Conservation (phyloP, 2,113 vertebrate species). For the Chrysochloris asiatica region DNA sequence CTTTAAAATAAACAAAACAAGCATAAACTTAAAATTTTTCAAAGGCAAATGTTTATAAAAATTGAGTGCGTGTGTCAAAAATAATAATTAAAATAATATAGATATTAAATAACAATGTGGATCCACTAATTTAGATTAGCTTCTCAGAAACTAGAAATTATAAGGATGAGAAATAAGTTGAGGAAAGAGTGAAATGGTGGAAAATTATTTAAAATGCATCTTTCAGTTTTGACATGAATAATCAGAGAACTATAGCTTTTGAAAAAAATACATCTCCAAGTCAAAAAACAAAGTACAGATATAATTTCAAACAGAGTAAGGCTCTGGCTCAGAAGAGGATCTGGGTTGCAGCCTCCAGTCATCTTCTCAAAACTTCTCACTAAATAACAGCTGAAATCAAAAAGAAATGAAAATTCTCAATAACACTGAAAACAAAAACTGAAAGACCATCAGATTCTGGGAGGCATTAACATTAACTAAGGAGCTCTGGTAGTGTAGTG, state of each 20-base stretch:
- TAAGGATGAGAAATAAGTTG: neutral
- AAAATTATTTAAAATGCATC: neutral
- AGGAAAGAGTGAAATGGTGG: neutral
- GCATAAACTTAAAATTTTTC: neutral
- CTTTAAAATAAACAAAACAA: neutral
- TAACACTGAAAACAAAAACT: neutral
- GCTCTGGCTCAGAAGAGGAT: conserved; percentile 14
- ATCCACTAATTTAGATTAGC: neutral
- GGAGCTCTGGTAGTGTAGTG: no score
- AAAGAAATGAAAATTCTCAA: conserved; percentile 35
- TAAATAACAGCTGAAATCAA: conserved; percentile 39
- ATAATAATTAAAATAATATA: neutral
- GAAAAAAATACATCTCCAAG: conserved; percentile 22
- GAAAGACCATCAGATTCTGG: no score
- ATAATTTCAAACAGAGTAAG: conserved; percentile 28
- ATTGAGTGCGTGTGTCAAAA: neutral
- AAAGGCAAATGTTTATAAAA: neutral
- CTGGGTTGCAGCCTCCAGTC: neutral
- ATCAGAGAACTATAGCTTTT: neutral
- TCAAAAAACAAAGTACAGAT: neutral
- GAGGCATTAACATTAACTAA: no score
- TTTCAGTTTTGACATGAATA: neutral
- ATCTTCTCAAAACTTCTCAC: neutral
- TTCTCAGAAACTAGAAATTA: neutral
- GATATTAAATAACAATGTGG: neutral